Percentiles rank a stretch among this genome's conserved stretches.
These are phyloP conservation scores for Nowickia ferox DNA, from an alignment of 2,888 invertebrate genomes.

Conservation along the genomic window DNA sequence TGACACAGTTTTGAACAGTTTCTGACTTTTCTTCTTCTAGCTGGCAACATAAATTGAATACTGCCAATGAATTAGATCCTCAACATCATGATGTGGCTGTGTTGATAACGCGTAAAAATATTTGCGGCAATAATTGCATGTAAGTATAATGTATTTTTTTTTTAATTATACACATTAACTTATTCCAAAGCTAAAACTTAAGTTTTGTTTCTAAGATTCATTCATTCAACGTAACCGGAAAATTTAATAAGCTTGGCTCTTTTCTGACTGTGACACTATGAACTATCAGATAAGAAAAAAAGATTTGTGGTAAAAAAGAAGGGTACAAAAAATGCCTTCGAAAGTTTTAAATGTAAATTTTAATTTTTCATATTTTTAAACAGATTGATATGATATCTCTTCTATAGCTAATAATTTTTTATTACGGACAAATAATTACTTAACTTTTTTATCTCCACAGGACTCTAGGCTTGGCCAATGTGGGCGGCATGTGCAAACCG, in stretches of 20 bases:
- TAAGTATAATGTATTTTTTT: conserved; percentile 74
- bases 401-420: background rate
- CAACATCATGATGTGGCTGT: conserved; percentile 96
- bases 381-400: no score
- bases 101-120: conserved; percentile 91
- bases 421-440: background rate
- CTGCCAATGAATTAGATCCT: conserved; percentile 90
- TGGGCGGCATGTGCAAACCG: conserved; percentile 94
- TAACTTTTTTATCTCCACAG: conserved; percentile 80
- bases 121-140: conserved; percentile 85
- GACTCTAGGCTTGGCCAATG: conserved; percentile 94
- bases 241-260: no score
- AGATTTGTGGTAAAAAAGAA: no score
- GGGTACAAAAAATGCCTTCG: no score
- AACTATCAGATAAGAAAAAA: no score
- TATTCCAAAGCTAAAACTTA: no score
- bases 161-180: no score
- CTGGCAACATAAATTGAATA: conserved; percentile 91
- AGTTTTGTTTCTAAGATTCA: no score
- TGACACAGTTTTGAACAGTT: background rate
- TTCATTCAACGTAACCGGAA: no score
- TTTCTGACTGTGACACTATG: no score
- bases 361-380: no score
- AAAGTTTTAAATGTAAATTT: no score
- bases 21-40: conserved; percentile 75